A percentile compares a stretch with the other conserved stretches of the same genome.
Evolutionary conservation across 1,140 invertebrate species (phyloP).

Genomic region (Hylaeus volcanicus): DNA sequence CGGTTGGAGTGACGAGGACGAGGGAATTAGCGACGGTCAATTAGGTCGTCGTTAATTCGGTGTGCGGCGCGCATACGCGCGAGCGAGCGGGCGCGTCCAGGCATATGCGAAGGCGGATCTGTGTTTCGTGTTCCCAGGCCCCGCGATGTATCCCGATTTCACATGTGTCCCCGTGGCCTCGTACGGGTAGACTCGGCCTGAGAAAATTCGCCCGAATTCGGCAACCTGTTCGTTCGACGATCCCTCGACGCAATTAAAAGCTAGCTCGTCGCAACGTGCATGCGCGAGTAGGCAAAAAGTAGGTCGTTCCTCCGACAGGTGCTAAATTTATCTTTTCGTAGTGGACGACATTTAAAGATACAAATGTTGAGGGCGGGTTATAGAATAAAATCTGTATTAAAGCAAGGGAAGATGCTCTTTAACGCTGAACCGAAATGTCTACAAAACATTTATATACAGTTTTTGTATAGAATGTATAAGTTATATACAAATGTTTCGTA

Average conservation of each 20-base stretch:
- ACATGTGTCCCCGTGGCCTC: constrained; percentile 49
- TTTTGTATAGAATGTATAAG: no score
- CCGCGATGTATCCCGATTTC: constrained; percentile 49
- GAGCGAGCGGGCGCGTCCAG: neutral
- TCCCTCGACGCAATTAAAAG: neutral
- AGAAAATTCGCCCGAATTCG: constrained; percentile 27
- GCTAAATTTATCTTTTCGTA: no score
- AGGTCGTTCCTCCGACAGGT: no score
- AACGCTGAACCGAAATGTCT: no score
- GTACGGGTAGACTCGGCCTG: neutral
- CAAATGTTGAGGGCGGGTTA: no score
- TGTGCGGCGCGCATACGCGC: constrained; percentile 21
- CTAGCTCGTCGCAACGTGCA: no score
- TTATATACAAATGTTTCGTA: no score
- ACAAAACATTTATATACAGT: no score
- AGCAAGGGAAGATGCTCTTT: no score
- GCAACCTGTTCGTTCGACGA: neutral
- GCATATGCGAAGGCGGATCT: constrained; percentile 64
- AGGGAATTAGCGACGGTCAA: constrained; percentile 61
- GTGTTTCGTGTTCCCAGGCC: constrained; percentile 60
- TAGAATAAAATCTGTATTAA: no score
- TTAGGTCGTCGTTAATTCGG: constrained; percentile 60
- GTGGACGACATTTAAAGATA: no score
- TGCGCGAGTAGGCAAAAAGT: neutral
- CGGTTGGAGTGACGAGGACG: constrained; percentile 7